Evolutionary conservation across 2,113 vertebrate genomes (phyloP).

Genomic region (Hippocampus comes): DNA sequence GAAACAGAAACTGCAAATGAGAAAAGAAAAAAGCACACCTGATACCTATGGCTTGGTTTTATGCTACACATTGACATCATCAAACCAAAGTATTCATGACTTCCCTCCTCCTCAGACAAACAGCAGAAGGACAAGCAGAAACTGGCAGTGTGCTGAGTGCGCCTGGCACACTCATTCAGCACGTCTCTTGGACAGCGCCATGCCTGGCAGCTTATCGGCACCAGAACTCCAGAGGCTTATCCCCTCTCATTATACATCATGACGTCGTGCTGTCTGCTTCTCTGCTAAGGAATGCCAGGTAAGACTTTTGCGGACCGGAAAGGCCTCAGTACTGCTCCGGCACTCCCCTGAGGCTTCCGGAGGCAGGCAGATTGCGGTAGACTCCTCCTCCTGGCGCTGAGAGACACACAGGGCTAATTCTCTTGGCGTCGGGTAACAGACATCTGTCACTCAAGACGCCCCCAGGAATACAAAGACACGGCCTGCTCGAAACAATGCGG

Average conservation of each 20-base stretch:
- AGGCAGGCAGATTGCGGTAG: conserved; percentile 39
- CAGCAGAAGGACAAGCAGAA: conserved; percentile 41
- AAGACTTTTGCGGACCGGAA: conserved; percentile 35
- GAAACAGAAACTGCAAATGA: conserved; percentile 31
- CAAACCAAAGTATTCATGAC: conserved; percentile 2
- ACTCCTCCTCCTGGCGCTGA: conserved; percentile 45
- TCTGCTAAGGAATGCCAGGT: conserved; percentile 73
- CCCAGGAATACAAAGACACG: conserved; percentile 58
- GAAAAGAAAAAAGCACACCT: conserved; percentile 15
- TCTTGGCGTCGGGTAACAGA: conserved; percentile 73
- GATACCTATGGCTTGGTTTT: conserved; percentile 3
- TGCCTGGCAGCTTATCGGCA: conserved; percentile 47
- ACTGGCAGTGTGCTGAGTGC: conserved; percentile 36
- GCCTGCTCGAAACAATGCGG: conserved; percentile 44
- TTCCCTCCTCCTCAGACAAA: conserved; percentile 32
- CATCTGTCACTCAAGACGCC: conserved; percentile 72
- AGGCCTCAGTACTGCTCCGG: conserved; percentile 16
- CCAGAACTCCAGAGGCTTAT: conserved; percentile 61
- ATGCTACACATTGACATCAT: neutral
- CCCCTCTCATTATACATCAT: conserved; percentile 56
- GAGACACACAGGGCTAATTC: conserved; percentile 68
- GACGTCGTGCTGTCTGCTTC: conserved; percentile 45
- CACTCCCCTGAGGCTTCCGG: conserved; percentile 37
- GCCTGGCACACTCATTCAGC: conserved; percentile 53
- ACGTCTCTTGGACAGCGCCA: conserved; percentile 44